Evolutionary conservation across 2,113 vertebrate species (phyloP), one percentile per base, ranked within the genome.

Genomic region (Platanista minor): DNA sequence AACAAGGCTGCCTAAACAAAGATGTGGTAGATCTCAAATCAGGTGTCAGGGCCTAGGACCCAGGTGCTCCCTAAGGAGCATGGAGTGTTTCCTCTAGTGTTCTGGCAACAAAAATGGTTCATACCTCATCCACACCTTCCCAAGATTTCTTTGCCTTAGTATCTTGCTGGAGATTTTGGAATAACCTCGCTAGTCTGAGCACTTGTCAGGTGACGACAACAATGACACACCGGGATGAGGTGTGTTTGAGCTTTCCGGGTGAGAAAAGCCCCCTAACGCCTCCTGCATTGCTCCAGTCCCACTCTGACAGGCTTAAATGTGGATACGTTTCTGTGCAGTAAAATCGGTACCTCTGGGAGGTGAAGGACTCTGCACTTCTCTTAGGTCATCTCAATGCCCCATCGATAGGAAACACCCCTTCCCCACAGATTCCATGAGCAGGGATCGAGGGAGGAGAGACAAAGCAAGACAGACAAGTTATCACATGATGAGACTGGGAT

Each of bases 401-500:
- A 83, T 39, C 89, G 36, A 86, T 27, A 97, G 86, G 86, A 94
- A 94, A 89, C 54, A 20, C 59, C 87, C 94, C 74, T 87, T 74
- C 80, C 95, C 95, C 94, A 96, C 62, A 96, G 86, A 85, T 43
- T 91, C 61, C 93, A 96, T 85, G 77, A 96, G 93, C 94, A 96
- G 77, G 94, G 89, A 62, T 90, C 78, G 71, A 93, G 74, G 80
- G 27, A 62, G 97, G 66, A 97, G 72, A 98, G 71, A 84, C 97
- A 95, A 97, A 97, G 88, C 96, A 41, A 61, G 71, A 97, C 97
- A 98, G 97, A 97, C 98, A 98, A 64, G 86, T 72, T 74, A 98
- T 10, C 74, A 95, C 72, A 62, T 39, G 80, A 96, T 27, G 96
- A 98, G 95, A 83, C 97, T 78, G 54, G 93, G 97, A 94, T 80